Percentiles rank a stretch among this genome's conserved stretches.
phyloP scores from a whole-genome alignment of 2,113 vertebrate genomes.

The Hiodon alosoides region DNA sequence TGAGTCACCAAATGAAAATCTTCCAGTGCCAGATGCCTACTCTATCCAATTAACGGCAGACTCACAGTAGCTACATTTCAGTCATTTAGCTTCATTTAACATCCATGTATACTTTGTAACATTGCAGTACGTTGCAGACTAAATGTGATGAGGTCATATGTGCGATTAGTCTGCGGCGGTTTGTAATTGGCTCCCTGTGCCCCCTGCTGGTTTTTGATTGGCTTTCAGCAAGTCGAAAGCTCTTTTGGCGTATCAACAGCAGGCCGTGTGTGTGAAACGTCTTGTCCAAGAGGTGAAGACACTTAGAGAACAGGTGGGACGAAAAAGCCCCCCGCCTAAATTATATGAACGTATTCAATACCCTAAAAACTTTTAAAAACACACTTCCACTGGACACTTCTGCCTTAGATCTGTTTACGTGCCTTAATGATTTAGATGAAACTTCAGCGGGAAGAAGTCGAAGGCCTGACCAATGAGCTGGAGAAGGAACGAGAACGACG shows the following conservation, averaged over 20 bases:
- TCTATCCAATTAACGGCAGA: too few species aligned
- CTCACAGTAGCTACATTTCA: not conserved
- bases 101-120: not conserved
- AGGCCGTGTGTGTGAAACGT: slow-evolving; percentile 25
- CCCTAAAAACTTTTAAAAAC: not conserved
- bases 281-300: slow-evolving; percentile 31
- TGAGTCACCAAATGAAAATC: slow-evolving; percentile 15
- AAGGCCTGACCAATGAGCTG: slow-evolving; percentile 15
- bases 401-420: not conserved
- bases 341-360: too few species aligned
- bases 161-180: not conserved
- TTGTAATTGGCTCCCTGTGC: not conserved
- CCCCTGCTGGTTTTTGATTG: not conserved
- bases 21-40: too few species aligned
- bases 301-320: slow-evolving; percentile 25
- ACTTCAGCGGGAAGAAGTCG: slow-evolving; percentile 18
- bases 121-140: not conserved
- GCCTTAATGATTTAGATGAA: slow-evolving; percentile 1
- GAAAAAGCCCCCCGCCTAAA: not conserved
- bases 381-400: not conserved
- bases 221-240: slow-evolving; percentile 23
- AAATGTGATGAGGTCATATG: not conserved
- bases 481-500: slow-evolving; percentile 24
- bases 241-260: slow-evolving; percentile 31
- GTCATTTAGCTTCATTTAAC: not conserved